A percentile compares a stretch with the other conserved stretches of the same genome.
Conservation (phyloP, 2,113 vertebrate species). For the Syrrhaptes paradoxus region DNA sequence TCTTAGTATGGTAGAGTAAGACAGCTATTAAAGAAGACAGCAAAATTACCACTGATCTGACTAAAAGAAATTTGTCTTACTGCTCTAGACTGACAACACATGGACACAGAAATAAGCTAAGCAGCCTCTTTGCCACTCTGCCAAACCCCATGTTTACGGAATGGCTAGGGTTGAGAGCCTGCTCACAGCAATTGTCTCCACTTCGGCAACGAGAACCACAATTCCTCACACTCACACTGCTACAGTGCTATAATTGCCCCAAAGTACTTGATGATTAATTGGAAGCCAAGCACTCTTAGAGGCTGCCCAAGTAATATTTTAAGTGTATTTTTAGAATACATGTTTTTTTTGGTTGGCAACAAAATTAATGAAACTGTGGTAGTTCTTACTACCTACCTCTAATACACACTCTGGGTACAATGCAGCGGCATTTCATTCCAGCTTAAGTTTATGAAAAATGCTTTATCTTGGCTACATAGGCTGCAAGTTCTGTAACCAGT, state of each 20-base stretch:
- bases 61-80: not conserved
- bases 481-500: not conserved
- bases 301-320: constrained; percentile 29
- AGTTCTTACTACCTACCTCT: not conserved
- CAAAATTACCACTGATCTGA: not conserved
- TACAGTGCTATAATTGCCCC: constrained; percentile 24
- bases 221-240: not conserved
- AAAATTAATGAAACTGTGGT: not conserved
- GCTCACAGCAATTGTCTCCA: constrained; percentile 13
- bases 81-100: not conserved
- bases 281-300: not conserved
- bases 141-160: not conserved
- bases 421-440: not conserved
- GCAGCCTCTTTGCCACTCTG: not conserved
- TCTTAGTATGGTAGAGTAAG: not conserved
- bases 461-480: not conserved
- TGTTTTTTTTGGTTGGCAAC: not conserved
- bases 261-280: constrained; percentile 29
- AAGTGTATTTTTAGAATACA: constrained; percentile 8
- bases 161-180: not conserved
- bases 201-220: not conserved
- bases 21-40: not conserved
- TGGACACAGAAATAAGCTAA: not conserved
- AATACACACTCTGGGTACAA: not conserved
- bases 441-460: not conserved